Base-by-base conservation (phyloP, 2,797 vertebrate species). In the Chanos chanos region DNA sequence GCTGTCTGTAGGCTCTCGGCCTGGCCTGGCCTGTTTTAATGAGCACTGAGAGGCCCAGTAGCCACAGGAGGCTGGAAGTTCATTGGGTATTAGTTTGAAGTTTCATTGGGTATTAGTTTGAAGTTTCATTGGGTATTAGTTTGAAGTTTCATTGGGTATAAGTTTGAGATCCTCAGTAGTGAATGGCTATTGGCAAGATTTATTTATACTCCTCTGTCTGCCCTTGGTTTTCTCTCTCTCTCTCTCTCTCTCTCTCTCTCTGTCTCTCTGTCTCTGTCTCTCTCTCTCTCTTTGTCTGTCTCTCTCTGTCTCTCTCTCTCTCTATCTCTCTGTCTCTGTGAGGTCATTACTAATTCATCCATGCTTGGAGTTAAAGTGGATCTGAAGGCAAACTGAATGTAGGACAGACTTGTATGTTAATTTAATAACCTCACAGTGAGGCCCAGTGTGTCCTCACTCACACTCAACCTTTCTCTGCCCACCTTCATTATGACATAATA, bases 391-490 rank as follows among this genome's bases (percentile, higher is more conserved):
- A 18, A 33, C 57, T 69, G 53, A 61, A 66, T 61, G 55, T 51
- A 55, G 70, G 54, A 44, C 30, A 49, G 63, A 44, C 25, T 16
- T 22, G 6, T 16, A 25, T 63, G 55, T 66, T 37, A 50, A 44
- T 43, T 54, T 59, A 30, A 72, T 81, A 71, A 77, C 75, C 73
- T 79, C 79, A 68, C 58, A 61, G 21, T 16, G 27, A 10, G 44
- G 36, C 34, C 49, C 61, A 66, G 61, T 16, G 43, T 53, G 30
- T 70, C 72, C 70, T 12, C 31, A 80, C 74, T 72, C 77, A 79
- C 75, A 79, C 66, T 76, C 39, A 71, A 76, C 71, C 37, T 75
- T 64, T 61, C 62, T 59, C 56, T 58, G 77, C 82, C 77, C 79
- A 72, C 69, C 76, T 81, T 79, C n/a, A n/a, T n/a, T n/a, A n/a